These are phyloP conservation scores for Bagarius yarrelli DNA, from an alignment of 2,113 vertebrate genomes.

Conservation along the genomic window DNA sequence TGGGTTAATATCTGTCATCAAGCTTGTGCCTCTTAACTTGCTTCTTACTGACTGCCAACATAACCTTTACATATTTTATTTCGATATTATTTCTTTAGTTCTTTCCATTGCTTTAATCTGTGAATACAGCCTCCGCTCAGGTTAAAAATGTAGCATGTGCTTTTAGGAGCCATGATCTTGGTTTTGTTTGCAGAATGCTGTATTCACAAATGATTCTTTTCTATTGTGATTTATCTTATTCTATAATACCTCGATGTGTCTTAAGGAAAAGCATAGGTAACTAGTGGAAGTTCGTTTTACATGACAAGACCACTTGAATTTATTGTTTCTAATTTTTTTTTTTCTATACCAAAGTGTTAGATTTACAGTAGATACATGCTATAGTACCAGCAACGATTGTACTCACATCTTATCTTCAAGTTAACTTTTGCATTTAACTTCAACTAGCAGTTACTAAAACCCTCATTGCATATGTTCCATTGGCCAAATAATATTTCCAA, in stretches of 20 bases:
- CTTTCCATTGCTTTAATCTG: conserved; percentile 61
- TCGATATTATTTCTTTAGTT: conserved; percentile 45
- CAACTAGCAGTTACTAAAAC: conserved; percentile 34
- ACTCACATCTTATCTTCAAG: neutral
- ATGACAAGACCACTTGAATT: conserved; percentile 20
- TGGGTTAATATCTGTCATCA: conserved; percentile 81
- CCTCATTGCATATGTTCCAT: conserved; percentile 78
- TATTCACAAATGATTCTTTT: conserved; percentile 58
- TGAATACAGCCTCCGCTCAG: conserved; percentile 72
- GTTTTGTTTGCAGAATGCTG: conserved; percentile 60
- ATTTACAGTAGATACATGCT: conserved; percentile 2
- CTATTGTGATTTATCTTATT: conserved; percentile 67
- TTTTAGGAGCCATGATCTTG: conserved; percentile 69
- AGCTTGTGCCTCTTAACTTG: conserved; percentile 88
- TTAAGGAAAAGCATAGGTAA: conserved; percentile 64
- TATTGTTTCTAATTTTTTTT: conserved; percentile 12
- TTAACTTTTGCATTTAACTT: conserved; percentile 51
- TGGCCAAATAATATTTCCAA: conserved; percentile 88
- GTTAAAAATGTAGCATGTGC: conserved; percentile 75
- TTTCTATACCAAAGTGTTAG: conserved; percentile 9
- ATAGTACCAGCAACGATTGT: conserved; percentile 31
- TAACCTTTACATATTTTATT: conserved; percentile 75
- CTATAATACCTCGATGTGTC: conserved; percentile 68
- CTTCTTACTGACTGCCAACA: conserved; percentile 83
- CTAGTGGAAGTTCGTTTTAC: conserved; percentile 34